Conservation (phyloP, 2,797 vertebrate species). For the Geotria australis region DNA sequence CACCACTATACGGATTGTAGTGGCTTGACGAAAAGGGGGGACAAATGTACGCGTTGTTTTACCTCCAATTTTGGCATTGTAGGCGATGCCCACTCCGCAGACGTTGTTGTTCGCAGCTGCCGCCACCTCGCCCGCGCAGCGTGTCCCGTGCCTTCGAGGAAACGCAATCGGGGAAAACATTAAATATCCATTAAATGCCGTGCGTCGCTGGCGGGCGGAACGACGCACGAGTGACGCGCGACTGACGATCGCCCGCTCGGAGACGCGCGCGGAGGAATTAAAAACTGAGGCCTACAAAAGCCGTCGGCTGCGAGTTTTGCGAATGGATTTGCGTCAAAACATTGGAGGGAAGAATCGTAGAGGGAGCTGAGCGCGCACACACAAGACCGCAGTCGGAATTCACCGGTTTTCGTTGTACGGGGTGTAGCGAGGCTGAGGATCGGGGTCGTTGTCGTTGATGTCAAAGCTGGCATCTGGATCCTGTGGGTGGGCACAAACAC, state of each 20-base stretch:
- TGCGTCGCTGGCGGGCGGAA: too few relatives aligned
- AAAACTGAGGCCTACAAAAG: too few relatives aligned
- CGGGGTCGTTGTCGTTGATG: constrained; percentile 72
- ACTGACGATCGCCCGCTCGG: too few relatives aligned
- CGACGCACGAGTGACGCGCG: too few relatives aligned
- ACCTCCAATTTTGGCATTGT: constrained; percentile 58
- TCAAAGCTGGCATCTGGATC: constrained; percentile 81
- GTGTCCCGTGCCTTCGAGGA: constrained; percentile 42
- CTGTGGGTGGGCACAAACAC: constrained; percentile 10
- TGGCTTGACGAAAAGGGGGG: too few relatives aligned
- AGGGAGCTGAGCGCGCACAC: too few relatives aligned
- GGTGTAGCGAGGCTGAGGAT: constrained; percentile 84
- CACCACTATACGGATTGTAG: too few relatives aligned
- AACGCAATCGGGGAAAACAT: background rate
- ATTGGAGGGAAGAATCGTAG: too few relatives aligned
- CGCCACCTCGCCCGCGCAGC: constrained; percentile 78
- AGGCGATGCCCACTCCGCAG: constrained; percentile 82
- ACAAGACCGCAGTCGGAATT: background rate
- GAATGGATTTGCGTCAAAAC: too few relatives aligned
- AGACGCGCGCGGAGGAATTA: too few relatives aligned
- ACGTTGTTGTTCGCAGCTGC: constrained; percentile 66
- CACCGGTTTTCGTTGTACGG: constrained; percentile 96
- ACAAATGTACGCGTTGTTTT: background rate
- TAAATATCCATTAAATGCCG: background rate
- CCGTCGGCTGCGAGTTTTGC: too few relatives aligned